These are phyloP conservation scores for Agrilus mali DNA, from an alignment of 2,888 invertebrate species.

Conservation along the genomic window DNA sequence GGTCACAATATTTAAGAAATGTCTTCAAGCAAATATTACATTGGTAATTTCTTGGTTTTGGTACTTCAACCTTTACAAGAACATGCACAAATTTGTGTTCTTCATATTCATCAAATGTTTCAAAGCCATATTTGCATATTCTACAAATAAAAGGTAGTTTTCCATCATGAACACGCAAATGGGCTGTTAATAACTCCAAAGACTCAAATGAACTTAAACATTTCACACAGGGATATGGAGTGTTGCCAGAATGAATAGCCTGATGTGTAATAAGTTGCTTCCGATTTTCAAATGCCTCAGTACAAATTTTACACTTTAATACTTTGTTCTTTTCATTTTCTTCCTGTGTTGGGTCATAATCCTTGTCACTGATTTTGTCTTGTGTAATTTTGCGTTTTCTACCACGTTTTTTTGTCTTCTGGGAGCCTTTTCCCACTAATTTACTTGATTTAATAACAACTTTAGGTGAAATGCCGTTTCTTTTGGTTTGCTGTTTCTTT, in stretches of 20 bases:
- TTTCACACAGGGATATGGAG: constrained; percentile 23
- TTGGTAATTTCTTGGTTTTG: constrained; percentile 19
- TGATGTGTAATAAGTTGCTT: constrained; percentile 22
- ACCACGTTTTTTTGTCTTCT: no score
- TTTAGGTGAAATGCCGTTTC: no score
- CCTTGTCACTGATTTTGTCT: no score
- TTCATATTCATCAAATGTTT: constrained; percentile 20
- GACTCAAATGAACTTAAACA: constrained; percentile 19
- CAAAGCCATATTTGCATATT: constrained; percentile 26
- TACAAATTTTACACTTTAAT: constrained; percentile 27
- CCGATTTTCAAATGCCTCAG: constrained; percentile 21
- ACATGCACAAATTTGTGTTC: constrained; percentile 24
- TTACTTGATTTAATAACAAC: no score
- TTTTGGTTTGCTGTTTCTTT: no score
- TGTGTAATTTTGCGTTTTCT: no score
- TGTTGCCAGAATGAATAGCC: constrained; percentile 18
- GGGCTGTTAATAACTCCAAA: constrained; percentile 25
- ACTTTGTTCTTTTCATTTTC: neutral
- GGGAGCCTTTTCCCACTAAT: no score
- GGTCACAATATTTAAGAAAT: constrained; percentile 29
- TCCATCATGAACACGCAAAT: constrained; percentile 27
- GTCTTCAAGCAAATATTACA: constrained; percentile 27
- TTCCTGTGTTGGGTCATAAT: no score
- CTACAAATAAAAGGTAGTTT: constrained; percentile 28
- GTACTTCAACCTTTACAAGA: constrained; percentile 17